Evolutionary conservation across 2,888 invertebrate genomes (phyloP).

Genomic region (Oscheius sp.): DNA sequence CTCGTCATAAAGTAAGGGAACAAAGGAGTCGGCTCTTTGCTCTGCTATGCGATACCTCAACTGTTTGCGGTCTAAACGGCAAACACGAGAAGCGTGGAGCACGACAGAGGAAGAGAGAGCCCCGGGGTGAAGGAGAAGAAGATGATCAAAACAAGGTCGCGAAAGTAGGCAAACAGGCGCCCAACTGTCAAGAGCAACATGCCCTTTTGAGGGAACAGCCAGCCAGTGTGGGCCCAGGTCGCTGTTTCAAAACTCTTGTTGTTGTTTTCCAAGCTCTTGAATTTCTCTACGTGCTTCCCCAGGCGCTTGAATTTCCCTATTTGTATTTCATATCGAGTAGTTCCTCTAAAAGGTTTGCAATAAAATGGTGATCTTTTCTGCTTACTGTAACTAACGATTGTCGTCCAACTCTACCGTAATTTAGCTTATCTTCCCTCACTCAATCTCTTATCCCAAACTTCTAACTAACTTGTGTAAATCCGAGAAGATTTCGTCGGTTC

Average conservation of each 20-base stretch:
- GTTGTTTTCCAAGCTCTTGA: no score
- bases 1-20: constrained; percentile 23
- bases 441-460: no score
- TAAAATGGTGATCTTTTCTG: no score
- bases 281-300: no score
- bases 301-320: no score
- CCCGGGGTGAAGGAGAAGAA: background rate
- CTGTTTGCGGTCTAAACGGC: constrained; percentile 37
- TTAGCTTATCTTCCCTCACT: no score
- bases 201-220: background rate
- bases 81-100: constrained; percentile 33
- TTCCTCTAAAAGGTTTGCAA: no score
- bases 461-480: constrained; percentile 61
- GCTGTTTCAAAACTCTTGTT: no score
- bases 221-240: no score
- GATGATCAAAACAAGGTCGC: background rate
- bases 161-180: background rate
- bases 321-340: no score
- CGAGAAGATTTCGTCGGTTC: constrained; percentile 58
- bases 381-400: no score
- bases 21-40: constrained; percentile 30
- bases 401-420: no score
- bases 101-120: constrained; percentile 6
- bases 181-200: background rate
- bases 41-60: constrained; percentile 38